phyloP scores from a whole-genome alignment of 2,888 invertebrate genomes.

The Polymixis lichenea region DNA sequence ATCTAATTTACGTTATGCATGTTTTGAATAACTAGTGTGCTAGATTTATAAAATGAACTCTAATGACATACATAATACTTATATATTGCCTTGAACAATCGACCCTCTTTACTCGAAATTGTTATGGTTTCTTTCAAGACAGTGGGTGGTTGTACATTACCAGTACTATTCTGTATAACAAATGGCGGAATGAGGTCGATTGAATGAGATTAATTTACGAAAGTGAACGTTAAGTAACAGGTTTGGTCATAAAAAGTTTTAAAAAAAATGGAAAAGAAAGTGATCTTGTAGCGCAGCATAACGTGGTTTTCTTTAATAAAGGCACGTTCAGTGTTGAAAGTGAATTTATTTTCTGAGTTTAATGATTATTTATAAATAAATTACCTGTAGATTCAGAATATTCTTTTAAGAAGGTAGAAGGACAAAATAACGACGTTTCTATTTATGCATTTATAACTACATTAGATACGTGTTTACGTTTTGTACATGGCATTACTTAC shows the following conservation, averaged over 20 bases:
- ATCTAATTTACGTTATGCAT: background rate
- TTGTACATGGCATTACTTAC: background rate
- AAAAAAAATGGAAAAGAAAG: conserved; percentile 6
- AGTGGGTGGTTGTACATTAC: background rate
- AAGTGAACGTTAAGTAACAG: background rate
- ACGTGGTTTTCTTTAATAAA: background rate
- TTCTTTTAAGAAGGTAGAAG: background rate
- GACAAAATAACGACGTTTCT: background rate
- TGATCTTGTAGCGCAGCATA: background rate
- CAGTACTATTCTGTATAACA: background rate
- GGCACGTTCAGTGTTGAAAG: background rate
- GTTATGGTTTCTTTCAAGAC: conserved; percentile 36
- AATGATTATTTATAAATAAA: background rate
- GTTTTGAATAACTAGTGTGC: background rate
- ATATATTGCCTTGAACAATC: conserved; percentile 8
- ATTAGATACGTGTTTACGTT: background rate
- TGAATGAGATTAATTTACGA: conserved; percentile 3
- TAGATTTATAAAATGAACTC: background rate
- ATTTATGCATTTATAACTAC: background rate
- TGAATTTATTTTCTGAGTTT: background rate
- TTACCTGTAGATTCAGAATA: background rate
- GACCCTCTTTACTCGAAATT: conserved; percentile 21
- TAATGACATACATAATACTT: background rate
- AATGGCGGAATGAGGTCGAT: conserved; percentile 19
- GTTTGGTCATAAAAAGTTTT: background rate